These are phyloP conservation scores for Oxyteleia sp. DNA, from an alignment of 2,888 invertebrate genomes.

Conservation along the genomic window DNA sequence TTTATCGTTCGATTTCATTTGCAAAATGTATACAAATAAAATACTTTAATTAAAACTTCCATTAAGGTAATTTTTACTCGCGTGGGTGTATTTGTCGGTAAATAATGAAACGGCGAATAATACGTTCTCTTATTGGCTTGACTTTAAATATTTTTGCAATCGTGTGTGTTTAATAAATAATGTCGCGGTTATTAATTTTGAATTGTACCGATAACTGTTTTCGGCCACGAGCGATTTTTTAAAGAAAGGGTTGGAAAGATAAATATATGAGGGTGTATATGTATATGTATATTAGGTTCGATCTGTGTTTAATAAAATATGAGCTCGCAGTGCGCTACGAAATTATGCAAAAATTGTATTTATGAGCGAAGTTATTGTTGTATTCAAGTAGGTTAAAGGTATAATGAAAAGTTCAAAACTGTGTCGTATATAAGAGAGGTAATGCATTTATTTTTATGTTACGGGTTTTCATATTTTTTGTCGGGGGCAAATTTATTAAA, in stretches of 20 bases:
- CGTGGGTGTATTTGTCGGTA: not conserved
- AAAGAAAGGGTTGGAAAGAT: too few relatives aligned
- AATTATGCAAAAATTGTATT: slow-evolving; percentile 68
- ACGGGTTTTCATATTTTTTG: slow-evolving; percentile 24
- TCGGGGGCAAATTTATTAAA: slow-evolving; percentile 33
- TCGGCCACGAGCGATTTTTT: slow-evolving; percentile 16
- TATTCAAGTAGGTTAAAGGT: slow-evolving; percentile 62
- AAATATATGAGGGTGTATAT: not conserved
- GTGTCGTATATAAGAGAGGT: slow-evolving; percentile 43
- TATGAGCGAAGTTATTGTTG: slow-evolving; percentile 66
- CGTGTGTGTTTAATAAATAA: slow-evolving; percentile 39
- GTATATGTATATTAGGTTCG: slow-evolving; percentile 27
- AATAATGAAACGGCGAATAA: slow-evolving; percentile 53
- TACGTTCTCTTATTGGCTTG: slow-evolving; percentile 40
- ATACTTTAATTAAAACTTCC: slow-evolving; percentile 39
- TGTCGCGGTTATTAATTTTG: slow-evolving; percentile 39
- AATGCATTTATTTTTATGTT: slow-evolving; percentile 37
- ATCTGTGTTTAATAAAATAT: slow-evolving; percentile 60
- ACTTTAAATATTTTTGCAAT: slow-evolving; percentile 50
- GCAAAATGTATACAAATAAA: slow-evolving; percentile 8
- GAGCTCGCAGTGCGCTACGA: slow-evolving; percentile 40
- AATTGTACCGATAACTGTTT: slow-evolving; percentile 50
- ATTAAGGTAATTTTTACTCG: slow-evolving; percentile 31
- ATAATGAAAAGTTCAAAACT: slow-evolving; percentile 64
- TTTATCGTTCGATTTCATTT: too few relatives aligned